A percentile compares a stretch with the other conserved stretches of the same genome.
Conservation (phyloP, 2,797 vertebrate genomes). For the Thamnophis elegans region DNA sequence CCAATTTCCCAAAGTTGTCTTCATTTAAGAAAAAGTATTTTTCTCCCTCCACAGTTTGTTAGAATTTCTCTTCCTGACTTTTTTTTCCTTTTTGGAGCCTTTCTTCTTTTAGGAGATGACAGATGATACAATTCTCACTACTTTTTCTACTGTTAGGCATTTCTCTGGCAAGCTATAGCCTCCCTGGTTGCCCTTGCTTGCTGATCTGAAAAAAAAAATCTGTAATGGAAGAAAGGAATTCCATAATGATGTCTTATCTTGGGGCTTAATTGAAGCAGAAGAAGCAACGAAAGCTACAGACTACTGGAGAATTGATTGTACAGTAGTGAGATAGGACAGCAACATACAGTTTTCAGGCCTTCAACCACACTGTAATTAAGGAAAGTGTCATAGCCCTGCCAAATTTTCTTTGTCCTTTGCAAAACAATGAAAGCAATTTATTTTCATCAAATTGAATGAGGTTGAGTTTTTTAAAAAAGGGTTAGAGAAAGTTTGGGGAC, state of each 20-base stretch:
- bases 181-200: neutral
- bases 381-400: neutral
- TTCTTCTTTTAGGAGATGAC: neutral
- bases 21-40: neutral
- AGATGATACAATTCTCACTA: neutral
- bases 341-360: neutral
- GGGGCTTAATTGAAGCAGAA: neutral
- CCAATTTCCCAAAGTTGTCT: neutral
- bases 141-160: neutral
- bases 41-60: neutral
- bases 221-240: neutral
- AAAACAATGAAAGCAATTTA: neutral
- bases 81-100: neutral
- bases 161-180: neutral
- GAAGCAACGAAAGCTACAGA: neutral
- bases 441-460: neutral
- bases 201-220: neutral
- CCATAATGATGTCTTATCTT: neutral
- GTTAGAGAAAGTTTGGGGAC: neutral
- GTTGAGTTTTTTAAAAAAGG: neutral
- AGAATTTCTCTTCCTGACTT: neutral
- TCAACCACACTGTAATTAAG: neutral
- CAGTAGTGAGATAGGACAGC: neutral
- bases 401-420: neutral
- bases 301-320: neutral